Evolutionary conservation across 2,113 vertebrate genomes (phyloP).

Genomic region (Vidua chalybeata): DNA sequence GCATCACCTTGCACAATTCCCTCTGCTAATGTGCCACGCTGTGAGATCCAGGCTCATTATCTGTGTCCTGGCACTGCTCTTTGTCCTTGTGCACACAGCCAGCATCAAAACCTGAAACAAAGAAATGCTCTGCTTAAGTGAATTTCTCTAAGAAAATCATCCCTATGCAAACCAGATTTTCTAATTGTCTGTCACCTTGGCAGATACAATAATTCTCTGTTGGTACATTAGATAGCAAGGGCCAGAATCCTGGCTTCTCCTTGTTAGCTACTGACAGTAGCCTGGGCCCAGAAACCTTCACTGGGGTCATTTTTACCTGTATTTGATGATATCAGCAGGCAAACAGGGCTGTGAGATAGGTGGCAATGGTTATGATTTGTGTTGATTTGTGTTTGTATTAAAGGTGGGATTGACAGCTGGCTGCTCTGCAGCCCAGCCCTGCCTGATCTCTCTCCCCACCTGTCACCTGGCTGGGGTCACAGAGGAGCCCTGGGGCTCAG

Average conservation of each 20-base stretch:
- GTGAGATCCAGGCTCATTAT: background rate
- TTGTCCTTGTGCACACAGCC: background rate
- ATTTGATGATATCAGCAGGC: background rate
- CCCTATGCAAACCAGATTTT: background rate
- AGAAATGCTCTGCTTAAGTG: background rate
- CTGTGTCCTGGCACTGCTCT: background rate
- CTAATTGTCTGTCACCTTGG: background rate
- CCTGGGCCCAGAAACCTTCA: background rate
- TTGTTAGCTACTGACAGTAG: background rate
- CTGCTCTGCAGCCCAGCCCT: background rate
- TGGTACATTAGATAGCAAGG: background rate
- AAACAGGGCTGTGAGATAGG: background rate
- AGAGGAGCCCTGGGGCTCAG: background rate
- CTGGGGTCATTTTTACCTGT: background rate
- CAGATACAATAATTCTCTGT: background rate
- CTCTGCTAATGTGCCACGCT: fast-evolving
- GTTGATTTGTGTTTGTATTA: background rate
- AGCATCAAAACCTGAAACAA: background rate
- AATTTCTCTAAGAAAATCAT: background rate
- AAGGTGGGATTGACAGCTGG: background rate
- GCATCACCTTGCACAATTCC: background rate
- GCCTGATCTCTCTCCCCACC: background rate
- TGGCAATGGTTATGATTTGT: fast-evolving
- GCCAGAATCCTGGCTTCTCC: background rate
- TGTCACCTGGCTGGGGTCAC: too few relatives aligned